Evolutionary conservation across 2,113 vertebrate species (phyloP).

Genomic region (Ochotona princeps): DNA sequence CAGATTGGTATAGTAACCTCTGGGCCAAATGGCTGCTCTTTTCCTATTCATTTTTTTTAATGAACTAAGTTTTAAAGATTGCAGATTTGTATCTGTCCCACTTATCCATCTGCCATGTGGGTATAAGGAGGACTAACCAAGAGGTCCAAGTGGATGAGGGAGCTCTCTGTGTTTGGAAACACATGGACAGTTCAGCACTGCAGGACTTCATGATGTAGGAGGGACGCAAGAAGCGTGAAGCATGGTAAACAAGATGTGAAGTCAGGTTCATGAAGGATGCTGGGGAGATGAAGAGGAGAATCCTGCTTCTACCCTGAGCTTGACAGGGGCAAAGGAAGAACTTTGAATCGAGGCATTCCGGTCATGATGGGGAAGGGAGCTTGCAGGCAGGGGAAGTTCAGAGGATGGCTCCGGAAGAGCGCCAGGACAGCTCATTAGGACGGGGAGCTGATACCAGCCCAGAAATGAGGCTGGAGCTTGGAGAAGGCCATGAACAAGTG

Average conservation of each 20-base stretch:
- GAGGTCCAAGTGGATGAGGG: not conserved
- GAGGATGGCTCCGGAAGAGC: not conserved
- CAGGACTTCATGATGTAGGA: not conserved
- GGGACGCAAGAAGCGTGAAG: not conserved
- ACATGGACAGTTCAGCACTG: not conserved
- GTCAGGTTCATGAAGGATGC: not conserved
- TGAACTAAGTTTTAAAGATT: conserved; percentile 26
- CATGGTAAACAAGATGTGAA: not conserved
- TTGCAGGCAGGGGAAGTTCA: not conserved
- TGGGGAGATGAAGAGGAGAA: not conserved
- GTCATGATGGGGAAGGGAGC: not conserved
- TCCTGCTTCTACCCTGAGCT: not conserved
- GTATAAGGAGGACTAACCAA: not conserved
- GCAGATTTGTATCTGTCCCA: not conserved
- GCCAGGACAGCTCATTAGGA: not conserved
- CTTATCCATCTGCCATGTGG: not conserved
- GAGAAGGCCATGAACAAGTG: not conserved
- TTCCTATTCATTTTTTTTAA: conserved; percentile 36
- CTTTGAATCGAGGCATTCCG: not conserved
- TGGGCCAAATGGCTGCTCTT: not conserved
- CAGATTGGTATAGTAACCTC: too few species aligned
- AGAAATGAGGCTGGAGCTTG: not conserved
- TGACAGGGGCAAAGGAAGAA: not conserved
- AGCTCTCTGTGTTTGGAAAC: not conserved
- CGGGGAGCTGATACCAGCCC: not conserved